Conservation (phyloP, 2,888 invertebrate species). For the Morpho deidamia region DNA sequence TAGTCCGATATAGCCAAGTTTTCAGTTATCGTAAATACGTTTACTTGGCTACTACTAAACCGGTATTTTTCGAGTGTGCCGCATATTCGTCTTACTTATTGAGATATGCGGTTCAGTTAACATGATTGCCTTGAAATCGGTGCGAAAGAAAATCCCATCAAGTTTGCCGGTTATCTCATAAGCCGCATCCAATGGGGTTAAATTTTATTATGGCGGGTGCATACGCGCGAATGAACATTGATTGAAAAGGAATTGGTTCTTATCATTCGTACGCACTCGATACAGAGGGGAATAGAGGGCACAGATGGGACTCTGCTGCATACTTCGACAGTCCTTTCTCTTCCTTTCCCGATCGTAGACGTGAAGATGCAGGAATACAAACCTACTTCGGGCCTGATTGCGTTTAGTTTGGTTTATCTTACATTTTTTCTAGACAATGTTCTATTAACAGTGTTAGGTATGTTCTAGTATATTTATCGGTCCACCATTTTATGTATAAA, state of each 20-base stretch:
- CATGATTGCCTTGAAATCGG: not conserved
- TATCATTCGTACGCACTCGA: conserved; percentile 36
- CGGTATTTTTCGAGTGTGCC: no score
- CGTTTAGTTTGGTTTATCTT: conserved; percentile 79
- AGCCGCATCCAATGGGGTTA: conserved; percentile 33
- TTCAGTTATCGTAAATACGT: no score
- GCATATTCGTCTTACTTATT: no score
- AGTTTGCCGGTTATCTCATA: conserved; percentile 16
- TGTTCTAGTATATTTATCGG: conserved; percentile 40
- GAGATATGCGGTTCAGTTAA: no score
- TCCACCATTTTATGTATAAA: not conserved
- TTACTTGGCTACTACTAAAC: no score
- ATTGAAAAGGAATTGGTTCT: conserved; percentile 47
- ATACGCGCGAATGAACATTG: conserved; percentile 47
- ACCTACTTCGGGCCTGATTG: conserved; percentile 27
- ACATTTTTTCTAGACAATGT: conserved; percentile 92
- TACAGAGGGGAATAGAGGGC: conserved; percentile 8
- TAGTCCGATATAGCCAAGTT: no score
- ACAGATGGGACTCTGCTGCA: conserved; percentile 3
- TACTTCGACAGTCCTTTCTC: conserved; percentile 10
- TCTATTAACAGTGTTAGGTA: conserved; percentile 92
- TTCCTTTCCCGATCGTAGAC: conserved; percentile 7
- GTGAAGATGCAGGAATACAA: conserved; percentile 24
- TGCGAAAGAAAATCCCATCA: conserved; percentile 4
- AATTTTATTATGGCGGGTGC: conserved; percentile 40